Base-by-base conservation (phyloP, 1,140 invertebrate species). In the Liolophura sinensis region DNA sequence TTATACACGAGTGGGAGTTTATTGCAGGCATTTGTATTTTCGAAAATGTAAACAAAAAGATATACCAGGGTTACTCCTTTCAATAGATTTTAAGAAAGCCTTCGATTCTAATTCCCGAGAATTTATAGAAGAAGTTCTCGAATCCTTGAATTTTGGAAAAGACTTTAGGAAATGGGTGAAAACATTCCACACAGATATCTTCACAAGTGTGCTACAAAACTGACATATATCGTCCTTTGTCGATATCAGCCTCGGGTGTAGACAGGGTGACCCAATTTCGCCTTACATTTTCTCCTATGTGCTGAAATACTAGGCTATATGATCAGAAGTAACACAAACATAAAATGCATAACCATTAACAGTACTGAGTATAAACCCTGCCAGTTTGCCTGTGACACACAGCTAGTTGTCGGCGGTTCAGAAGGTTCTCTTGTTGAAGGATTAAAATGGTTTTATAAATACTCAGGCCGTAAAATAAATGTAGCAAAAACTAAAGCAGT, bases 31-130 rank as follows among this genome's bases (percentile, higher is more conserved):
- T 49, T 50, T 51, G 55, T 62, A 62, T 67, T 6, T 50, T 48
- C 9, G n/a, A 65, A 6, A 65, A 65, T 20, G 59, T 65, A 52
- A 66, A 46, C 22, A 25, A 22, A 7, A 54, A 7, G 52, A 66
- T 18, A 18, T 66, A 6, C 65, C 58, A 49, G 55, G 56, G n/a
- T 16, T 62, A 25, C 48, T 70, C 1, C 18, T 70, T 18, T 48
- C 64, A 16, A 59, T 63, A n/a, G 64, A 70, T 18, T 62, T 67
- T 47, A 51, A 31, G 50, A 64, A 55, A 60, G 65, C 69, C 18
- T 71, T 67, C 58, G 61, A 68, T 56, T 50, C 40, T 50, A 20
- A 60, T 9, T 31, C 61, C 3, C 64, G 61, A 54, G 46, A 46
- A 16, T 68, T 68, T 47, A 59, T 68, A 1, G 1, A 64, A 24